phyloP scores from a whole-genome alignment of 2,888 invertebrate species.

The Pachliopta kotzebuea region DNA sequence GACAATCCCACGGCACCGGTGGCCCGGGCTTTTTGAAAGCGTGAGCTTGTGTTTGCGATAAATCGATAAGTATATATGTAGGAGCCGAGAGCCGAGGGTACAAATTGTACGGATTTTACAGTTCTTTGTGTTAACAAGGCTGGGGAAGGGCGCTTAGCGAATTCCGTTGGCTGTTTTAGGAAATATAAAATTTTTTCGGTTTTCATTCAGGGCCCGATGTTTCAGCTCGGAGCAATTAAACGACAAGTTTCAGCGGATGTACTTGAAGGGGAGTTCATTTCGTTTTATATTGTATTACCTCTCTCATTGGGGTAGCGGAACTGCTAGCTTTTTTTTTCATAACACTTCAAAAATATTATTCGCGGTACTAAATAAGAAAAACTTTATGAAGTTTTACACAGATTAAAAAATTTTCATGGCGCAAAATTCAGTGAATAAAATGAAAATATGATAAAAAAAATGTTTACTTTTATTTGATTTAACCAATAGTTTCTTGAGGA shows the following conservation, averaged over 20 bases:
- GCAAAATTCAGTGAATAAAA: too few relatives aligned
- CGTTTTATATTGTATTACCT: slow-evolving; percentile 20
- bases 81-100: slow-evolving; percentile 63
- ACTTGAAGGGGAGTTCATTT: slow-evolving; percentile 25
- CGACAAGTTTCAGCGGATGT: slow-evolving; percentile 29
- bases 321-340: slow-evolving; percentile 22
- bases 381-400: too few relatives aligned
- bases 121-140: slow-evolving; percentile 64
- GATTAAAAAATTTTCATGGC: too few relatives aligned
- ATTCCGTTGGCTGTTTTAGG: slow-evolving; percentile 62
- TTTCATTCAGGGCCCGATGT: slow-evolving; percentile 42
- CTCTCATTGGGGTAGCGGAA: slow-evolving; percentile 5
- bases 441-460: too few relatives aligned
- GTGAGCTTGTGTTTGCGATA: slow-evolving; percentile 66
- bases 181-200: slow-evolving; percentile 58
- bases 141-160: slow-evolving; percentile 57
- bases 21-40: slow-evolving; percentile 65
- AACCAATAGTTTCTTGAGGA: too few relatives aligned
- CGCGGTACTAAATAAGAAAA: neutral
- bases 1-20: slow-evolving; percentile 32
- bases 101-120: slow-evolving; percentile 73
- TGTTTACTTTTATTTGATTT: too few relatives aligned
- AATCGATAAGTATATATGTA: slow-evolving; percentile 76
- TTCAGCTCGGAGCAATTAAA: slow-evolving; percentile 41
- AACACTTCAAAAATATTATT: slow-evolving; percentile 21